phyloP scores from a whole-genome alignment of 2,797 vertebrate genomes.

The Nyctibius grandis region DNA sequence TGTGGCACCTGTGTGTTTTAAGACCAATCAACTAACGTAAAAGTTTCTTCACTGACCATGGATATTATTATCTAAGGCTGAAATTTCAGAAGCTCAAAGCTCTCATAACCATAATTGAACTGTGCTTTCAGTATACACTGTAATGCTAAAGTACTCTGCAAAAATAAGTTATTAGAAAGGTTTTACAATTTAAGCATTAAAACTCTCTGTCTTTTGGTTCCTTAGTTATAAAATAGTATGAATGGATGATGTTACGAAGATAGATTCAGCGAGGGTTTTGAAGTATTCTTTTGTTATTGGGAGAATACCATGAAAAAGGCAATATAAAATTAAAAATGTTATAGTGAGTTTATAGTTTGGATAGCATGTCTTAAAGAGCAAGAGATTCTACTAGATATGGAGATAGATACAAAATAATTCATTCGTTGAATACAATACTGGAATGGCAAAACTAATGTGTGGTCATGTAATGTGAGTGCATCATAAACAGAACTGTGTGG shows the following conservation, averaged over 20 bases:
- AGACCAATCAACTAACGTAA: neutral
- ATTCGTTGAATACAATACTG: neutral
- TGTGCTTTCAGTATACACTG: neutral
- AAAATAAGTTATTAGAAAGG: neutral
- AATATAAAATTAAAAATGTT: neutral
- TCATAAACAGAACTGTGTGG: neutral
- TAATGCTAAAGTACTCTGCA: neutral
- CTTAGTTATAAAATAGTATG: neutral
- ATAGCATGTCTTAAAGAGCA: neutral
- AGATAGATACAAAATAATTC: neutral
- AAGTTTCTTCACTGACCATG: neutral
- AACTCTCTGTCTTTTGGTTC: neutral
- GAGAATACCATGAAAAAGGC: neutral
- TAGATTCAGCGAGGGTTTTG: neutral
- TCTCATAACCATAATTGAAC: neutral
- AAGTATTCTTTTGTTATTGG: neutral
- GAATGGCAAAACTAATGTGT: neutral
- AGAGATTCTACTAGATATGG: neutral
- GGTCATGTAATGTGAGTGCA: neutral
- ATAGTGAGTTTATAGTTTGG: neutral
- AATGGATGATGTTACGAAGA: neutral
- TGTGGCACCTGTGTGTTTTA: neutral
- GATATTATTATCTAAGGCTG: constrained; percentile 2
- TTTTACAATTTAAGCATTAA: neutral
- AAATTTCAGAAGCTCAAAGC: constrained; percentile 7